These are phyloP conservation scores for Cecidostiba fungosa DNA, from an alignment of 2,888 invertebrate species.

Conservation along the genomic window DNA sequence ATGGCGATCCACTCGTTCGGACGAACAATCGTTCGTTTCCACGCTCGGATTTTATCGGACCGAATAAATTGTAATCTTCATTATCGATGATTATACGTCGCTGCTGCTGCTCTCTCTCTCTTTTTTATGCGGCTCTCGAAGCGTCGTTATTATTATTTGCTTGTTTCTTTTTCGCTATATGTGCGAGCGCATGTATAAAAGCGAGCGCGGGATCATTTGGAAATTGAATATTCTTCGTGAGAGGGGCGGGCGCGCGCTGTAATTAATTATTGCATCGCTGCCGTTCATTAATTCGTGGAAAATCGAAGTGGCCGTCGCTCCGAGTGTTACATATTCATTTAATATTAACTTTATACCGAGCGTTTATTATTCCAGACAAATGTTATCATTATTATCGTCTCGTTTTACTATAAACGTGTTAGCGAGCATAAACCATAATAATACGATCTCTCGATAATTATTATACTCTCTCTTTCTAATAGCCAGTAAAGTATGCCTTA, in stretches of 20 bases:
- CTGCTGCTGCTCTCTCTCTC: background rate
- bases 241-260: background rate
- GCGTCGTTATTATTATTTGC: constrained; percentile 1
- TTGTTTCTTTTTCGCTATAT: background rate
- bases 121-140: background rate
- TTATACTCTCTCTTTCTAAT: too few species aligned
- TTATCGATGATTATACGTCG: constrained; percentile 56
- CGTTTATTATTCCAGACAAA: background rate
- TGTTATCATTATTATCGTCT: background rate
- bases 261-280: background rate
- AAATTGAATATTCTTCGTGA: constrained; percentile 13
- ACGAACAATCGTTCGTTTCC: constrained; percentile 60
- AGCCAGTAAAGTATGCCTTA: background rate
- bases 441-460: background rate
- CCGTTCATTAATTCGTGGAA: constrained; percentile 37
- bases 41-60: constrained; percentile 57
- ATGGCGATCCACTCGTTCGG: constrained; percentile 46
- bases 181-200: too few species aligned
- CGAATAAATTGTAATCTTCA: constrained; percentile 63
- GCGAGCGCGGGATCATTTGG: constrained; percentile 3
- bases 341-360: background rate
- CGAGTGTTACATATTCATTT: background rate
- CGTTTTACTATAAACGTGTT: background rate
- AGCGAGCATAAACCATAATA: background rate
- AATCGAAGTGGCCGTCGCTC: background rate